Conservation (phyloP, 2,797 vertebrate genomes). For the Pseudochirops corinnae region DNA sequence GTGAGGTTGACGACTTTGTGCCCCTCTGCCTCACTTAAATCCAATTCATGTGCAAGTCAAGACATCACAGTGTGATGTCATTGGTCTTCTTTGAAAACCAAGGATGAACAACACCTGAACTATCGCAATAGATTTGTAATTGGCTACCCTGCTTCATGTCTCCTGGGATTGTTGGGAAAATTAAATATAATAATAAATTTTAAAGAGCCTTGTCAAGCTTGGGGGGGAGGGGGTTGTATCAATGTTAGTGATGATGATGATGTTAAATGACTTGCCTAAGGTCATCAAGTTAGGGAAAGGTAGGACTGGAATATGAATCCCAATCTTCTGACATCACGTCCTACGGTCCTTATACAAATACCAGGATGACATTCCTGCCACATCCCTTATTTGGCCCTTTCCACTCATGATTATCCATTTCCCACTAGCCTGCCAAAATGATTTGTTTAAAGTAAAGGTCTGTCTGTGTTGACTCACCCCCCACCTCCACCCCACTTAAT, state of each 20-base stretch:
- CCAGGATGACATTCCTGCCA: too few species aligned
- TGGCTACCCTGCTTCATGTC: not conserved
- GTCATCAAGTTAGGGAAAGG: not conserved
- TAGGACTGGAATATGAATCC: too few species aligned
- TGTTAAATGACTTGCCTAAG: not conserved
- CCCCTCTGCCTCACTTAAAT: too few species aligned
- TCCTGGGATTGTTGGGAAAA: not conserved
- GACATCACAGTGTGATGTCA: not conserved
- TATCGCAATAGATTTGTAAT: not conserved
- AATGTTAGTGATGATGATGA: not conserved
- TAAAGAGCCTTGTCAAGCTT: not conserved
- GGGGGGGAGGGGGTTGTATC: not conserved
- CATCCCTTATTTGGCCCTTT: not conserved
- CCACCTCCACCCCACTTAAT: too few species aligned
- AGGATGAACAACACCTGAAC: not conserved
- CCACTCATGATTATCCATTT: not conserved
- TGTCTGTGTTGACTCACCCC: too few species aligned
- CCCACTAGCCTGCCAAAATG: not conserved
- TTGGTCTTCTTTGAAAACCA: not conserved
- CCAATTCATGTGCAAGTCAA: not conserved
- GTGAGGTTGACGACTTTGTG: too few species aligned
- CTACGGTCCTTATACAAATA: not conserved
- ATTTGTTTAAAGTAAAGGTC: not conserved
- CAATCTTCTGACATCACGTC: not conserved
- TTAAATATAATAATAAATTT: not conserved